Conservation (phyloP, 1,140 invertebrate genomes). For the Papilio polytes region DNA sequence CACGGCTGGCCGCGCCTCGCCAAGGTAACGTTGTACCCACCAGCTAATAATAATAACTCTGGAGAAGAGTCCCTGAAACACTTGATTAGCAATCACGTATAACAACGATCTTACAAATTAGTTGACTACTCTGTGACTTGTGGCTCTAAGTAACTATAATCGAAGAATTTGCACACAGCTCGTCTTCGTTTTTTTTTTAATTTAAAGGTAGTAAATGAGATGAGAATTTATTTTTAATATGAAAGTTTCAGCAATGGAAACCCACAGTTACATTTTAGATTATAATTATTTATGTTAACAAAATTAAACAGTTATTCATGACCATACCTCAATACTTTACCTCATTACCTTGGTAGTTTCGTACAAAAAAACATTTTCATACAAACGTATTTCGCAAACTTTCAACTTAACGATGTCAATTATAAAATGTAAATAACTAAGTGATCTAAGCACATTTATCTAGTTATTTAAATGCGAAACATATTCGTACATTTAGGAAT, state of each 20-base stretch:
- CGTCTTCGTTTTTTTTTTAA: too few species aligned
- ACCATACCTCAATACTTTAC: background rate
- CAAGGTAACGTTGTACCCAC: background rate
- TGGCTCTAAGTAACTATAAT: too few species aligned
- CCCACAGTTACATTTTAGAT: too few species aligned
- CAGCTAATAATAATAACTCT: constrained; percentile 15
- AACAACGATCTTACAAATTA: background rate
- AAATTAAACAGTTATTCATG: background rate
- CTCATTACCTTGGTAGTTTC: background rate
- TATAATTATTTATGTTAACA: too few species aligned
- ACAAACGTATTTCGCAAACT: background rate
- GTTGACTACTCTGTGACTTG: background rate
- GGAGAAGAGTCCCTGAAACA: constrained; percentile 9
- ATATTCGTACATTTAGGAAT: background rate
- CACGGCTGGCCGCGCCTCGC: constrained; percentile 1
- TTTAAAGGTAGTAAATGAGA: too few species aligned
- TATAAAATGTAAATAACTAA: background rate
- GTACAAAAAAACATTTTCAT: background rate
- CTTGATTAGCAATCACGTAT: background rate
- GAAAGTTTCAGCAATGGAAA: too few species aligned
- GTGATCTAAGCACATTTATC: background rate
- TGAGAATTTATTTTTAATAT: too few species aligned
- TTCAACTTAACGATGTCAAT: background rate
- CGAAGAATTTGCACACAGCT: too few species aligned
- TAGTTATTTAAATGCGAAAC: background rate